phyloP scores from a whole-genome alignment of 1,140 invertebrate species.

The Globodera rostochiensis region DNA sequence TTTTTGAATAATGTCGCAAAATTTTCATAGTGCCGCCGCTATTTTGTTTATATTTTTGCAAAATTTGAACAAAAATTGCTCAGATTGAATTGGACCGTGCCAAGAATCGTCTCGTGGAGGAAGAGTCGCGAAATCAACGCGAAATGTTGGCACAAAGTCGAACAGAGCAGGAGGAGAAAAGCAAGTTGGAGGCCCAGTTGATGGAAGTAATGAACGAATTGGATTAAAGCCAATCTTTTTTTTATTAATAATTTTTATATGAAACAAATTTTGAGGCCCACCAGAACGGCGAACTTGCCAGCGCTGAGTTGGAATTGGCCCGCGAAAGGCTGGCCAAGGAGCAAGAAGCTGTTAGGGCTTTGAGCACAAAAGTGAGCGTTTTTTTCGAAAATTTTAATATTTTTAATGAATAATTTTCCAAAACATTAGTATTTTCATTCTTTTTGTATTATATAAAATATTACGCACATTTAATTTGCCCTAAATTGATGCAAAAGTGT shows the following conservation, averaged over 20 bases:
- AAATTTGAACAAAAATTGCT: neutral
- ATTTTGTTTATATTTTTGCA: constrained; percentile 5
- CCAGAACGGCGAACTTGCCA: constrained; percentile 26
- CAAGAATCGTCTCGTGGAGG: neutral
- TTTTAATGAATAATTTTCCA: no score
- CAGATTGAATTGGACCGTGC: constrained; percentile 12
- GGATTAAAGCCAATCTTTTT: neutral
- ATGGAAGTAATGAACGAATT: neutral
- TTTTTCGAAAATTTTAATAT: neutral
- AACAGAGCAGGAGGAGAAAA: constrained; percentile 16
- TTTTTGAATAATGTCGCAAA: neutral
- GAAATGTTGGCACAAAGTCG: neutral
- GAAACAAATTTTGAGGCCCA: neutral
- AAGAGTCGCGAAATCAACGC: neutral
- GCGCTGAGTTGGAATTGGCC: constrained; percentile 35
- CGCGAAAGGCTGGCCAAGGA: constrained; percentile 39
- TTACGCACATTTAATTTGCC: no score
- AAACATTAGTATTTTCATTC: no score
- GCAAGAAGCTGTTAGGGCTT: constrained; percentile 23
- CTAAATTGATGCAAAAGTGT: neutral
- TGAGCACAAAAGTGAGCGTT: constrained; percentile 18
- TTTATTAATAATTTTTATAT: neutral
- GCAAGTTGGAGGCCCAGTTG: constrained; percentile 34
- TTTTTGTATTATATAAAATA: no score
- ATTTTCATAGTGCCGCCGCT: neutral